Conservation (phyloP, 2,797 vertebrate species). For the Microhierax caerulescens region DNA sequence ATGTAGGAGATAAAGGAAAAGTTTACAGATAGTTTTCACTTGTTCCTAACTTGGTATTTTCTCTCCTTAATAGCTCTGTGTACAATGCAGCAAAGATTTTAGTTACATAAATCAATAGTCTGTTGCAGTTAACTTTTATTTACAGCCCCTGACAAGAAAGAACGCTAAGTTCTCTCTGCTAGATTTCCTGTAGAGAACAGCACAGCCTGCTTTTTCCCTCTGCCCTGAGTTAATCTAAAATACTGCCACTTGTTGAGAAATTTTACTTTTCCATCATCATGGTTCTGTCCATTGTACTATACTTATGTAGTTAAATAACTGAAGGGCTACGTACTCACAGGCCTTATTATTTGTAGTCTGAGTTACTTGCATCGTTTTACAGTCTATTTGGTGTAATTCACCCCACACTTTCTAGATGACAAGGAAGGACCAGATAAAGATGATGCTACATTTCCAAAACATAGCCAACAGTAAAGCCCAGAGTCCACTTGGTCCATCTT, state of each 20-base stretch:
- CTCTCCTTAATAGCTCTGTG: background rate
- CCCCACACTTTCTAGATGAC: background rate
- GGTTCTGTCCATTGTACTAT: background rate
- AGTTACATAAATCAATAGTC: conserved; percentile 45
- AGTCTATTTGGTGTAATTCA: background rate
- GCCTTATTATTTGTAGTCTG: background rate
- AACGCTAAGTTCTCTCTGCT: conserved; percentile 39
- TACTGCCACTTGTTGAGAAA: background rate
- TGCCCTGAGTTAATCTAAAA: background rate
- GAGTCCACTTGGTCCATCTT: background rate
- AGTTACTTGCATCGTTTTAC: background rate
- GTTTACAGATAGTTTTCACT: background rate
- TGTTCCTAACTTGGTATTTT: conserved; percentile 24
- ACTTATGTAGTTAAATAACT: background rate
- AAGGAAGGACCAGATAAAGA: background rate
- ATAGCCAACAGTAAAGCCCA: background rate
- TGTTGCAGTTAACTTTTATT: conserved; percentile 3
- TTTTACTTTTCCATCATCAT: background rate
- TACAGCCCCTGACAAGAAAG: background rate
- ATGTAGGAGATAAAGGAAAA: background rate
- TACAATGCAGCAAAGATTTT: background rate
- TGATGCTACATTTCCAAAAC: background rate
- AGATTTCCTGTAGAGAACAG: background rate
- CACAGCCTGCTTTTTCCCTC: background rate
- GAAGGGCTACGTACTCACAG: background rate